Base-by-base conservation (phyloP, 2,797 vertebrate genomes). In the Manis pentadactyla region DNA sequence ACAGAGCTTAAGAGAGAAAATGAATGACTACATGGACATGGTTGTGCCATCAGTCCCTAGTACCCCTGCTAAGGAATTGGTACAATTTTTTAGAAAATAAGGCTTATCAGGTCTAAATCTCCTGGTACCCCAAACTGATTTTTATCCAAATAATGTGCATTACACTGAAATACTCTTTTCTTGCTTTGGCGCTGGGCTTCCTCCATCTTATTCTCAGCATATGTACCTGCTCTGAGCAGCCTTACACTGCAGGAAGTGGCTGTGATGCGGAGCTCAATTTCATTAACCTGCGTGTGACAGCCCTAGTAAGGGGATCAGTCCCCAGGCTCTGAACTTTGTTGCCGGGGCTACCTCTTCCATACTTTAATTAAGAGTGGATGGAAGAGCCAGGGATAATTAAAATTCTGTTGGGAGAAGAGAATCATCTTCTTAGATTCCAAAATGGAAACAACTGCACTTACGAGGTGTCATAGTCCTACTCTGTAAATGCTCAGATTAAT, bases 301-400 rank as follows among this genome's bases (percentile, higher is more conserved):
- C 13, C 57, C 25, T 5, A 11, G 49, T 71, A 10, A 12, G 31
- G 17, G 51, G 4, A 1, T 46, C 37, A 39, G 37, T 69, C 13
- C 19, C 4, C 5, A 55, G 29, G 17, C 27, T 55, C 13, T 10
- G 9, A 59, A 34, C 23, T 9, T 55, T 31, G 12, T 11, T 15
- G 0, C 6, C 10, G 1, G 9, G 25, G 0, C 1, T 21, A 4
- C 51, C 46, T 75, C 42, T 7, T 64, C 27, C 31, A 12, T 4
- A 15, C 39, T 84, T 94, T 42, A 11, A 66, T 42, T 23, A 57
- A 61, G 10, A 82, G 29, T 53, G 34, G 37, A 9, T 14, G 14
- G 13, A 37, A 5, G 4, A 19, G 2, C 13, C 17, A 37, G 5
- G 31, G 37, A 90, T 19, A 13, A 51, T 42, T 37, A 42, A 39